Percentiles rank a stretch among this genome's conserved stretches.
These are phyloP conservation scores for Pangasius sanitwongsei DNA, from an alignment of 2,797 vertebrate species.

Conservation along the genomic window DNA sequence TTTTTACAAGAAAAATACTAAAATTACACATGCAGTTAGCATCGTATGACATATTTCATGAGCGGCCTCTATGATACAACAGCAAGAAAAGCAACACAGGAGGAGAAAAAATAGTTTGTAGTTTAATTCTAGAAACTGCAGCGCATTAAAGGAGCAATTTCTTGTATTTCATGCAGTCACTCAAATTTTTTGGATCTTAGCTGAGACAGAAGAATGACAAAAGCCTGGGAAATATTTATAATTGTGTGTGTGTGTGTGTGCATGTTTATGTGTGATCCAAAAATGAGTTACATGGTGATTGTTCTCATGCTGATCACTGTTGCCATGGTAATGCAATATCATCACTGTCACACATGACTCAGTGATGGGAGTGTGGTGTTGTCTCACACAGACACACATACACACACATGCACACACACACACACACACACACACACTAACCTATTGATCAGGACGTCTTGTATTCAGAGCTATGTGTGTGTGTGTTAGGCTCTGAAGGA, in stretches of 20 bases:
- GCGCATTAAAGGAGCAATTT: neutral
- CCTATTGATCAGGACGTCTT: constrained; percentile 11
- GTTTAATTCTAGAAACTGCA: neutral
- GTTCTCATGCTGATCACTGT: constrained; percentile 56
- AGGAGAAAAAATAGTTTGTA: neutral
- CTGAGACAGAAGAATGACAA: neutral
- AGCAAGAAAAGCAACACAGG: neutral
- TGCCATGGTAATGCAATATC: constrained; percentile 55
- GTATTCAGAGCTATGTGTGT: constrained; percentile 7
- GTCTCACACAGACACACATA: constrained; percentile 44
- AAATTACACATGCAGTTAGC: neutral
- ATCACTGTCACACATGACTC: constrained; percentile 55
- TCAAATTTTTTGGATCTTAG: neutral
- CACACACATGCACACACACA: constrained; percentile 21
- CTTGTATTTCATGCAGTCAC: neutral
- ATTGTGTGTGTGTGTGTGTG: neutral
- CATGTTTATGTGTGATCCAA: neutral
- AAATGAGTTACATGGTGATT: constrained; percentile 41
- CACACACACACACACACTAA: constrained; percentile 19
- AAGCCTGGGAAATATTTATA: neutral
- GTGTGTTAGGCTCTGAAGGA: constrained; percentile 87
- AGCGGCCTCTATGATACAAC: neutral
- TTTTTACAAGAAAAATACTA: neutral
- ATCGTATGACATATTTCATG: neutral
- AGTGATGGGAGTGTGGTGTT: constrained; percentile 53